Evolutionary conservation across 2,113 vertebrate genomes (phyloP).

Genomic region (Gallinago undulata): DNA sequence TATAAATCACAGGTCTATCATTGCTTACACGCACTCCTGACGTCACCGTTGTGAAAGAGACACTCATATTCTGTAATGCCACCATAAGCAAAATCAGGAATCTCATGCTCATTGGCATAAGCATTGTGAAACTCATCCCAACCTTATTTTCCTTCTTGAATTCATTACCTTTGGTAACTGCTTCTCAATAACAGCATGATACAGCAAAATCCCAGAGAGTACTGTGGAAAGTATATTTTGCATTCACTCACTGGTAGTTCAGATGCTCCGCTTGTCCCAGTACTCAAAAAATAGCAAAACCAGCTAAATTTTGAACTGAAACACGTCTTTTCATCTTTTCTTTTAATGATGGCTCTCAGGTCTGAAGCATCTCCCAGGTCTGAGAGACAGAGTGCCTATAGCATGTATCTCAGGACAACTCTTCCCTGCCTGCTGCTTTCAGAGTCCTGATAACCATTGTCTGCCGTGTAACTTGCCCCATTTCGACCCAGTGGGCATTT

Average conservation of each 20-base stretch:
- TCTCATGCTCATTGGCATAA: background rate
- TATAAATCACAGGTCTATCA: background rate
- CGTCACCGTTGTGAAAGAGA: rapidly evolving
- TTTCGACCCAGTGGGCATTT: background rate
- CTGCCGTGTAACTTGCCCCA: rapidly evolving
- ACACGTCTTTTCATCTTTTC: background rate
- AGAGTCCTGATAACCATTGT: background rate
- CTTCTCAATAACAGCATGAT: background rate
- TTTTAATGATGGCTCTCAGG: background rate
- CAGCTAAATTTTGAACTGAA: background rate
- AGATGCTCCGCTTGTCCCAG: background rate
- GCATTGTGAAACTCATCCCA: background rate
- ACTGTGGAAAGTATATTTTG: background rate
- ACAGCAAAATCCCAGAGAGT: background rate
- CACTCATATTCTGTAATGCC: background rate
- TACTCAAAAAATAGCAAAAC: background rate
- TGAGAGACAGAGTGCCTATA: background rate
- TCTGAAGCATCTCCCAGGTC: background rate
- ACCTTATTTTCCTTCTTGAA: background rate
- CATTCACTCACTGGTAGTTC: background rate
- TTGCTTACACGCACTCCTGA: background rate
- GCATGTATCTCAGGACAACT: background rate
- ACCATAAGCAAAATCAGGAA: background rate
- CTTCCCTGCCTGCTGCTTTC: background rate
- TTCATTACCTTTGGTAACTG: background rate